Percentiles rank a stretch among this genome's conserved stretches.
Evolutionary conservation across 2,113 vertebrate genomes (phyloP).

Genomic region (Salvelinus sp.): DNA sequence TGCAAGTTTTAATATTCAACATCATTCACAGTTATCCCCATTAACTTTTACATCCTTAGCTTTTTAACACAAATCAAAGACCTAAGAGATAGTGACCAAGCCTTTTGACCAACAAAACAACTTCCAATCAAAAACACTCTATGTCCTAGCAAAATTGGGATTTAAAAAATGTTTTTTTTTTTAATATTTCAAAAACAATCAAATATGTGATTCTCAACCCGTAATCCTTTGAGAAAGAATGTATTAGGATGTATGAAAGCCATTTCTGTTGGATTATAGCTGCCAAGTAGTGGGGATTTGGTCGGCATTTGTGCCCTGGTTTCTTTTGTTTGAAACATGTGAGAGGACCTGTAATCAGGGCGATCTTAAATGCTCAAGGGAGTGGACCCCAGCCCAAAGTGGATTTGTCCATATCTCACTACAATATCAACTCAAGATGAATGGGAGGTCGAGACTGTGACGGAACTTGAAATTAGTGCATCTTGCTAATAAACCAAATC

Average conservation of each 20-base stretch:
- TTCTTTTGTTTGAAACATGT: conserved; percentile 17
- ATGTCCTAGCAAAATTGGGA: not conserved
- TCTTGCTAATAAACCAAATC: not conserved
- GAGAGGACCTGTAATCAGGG: conserved; percentile 15
- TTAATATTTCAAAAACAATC: not conserved
- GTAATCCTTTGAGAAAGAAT: conserved; percentile 15
- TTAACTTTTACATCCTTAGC: not conserved
- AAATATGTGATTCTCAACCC: conserved; percentile 5
- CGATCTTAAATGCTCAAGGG: conserved; percentile 8
- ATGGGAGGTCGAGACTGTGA: not conserved
- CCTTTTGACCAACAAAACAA: not conserved
- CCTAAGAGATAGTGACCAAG: not conserved
- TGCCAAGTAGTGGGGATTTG: conserved; percentile 15
- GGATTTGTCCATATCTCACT: conserved; percentile 13
- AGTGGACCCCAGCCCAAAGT: not conserved
- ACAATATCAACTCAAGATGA: conserved; percentile 13
- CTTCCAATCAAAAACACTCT: conserved; percentile 4
- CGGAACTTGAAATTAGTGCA: not conserved
- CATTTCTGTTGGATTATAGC: conserved; percentile 33
- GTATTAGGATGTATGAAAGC: conserved; percentile 27
- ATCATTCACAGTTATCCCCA: too few relatives aligned
- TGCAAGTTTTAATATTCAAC: not conserved
- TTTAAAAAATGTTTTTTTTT: not conserved
- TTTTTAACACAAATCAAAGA: not conserved
- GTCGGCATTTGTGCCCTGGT: not conserved